Evolutionary conservation across 2,113 vertebrate genomes (phyloP), one percentile per base, ranked within the genome.

Genomic region (Tringa solitaria): DNA sequence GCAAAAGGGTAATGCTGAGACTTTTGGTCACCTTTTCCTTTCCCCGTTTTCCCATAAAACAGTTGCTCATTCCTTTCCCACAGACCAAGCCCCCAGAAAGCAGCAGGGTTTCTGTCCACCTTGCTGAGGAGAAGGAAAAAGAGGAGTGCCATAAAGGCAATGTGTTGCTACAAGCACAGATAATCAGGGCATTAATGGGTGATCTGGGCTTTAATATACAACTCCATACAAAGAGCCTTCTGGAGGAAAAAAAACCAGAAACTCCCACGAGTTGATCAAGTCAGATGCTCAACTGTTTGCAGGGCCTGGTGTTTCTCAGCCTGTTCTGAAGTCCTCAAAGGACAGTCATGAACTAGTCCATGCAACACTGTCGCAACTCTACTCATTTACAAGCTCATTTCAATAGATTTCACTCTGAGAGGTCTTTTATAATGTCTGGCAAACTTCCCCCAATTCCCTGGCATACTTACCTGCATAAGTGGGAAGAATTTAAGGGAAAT

Each of bases 31-130:
- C 28, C n/a, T 83, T 83, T 83, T 77, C n/a, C n/a, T 76, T 85
- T 61, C 19, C 51, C 6, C 5, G 1, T 8, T 14, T 85, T 86
- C 20, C 0, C 0, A 46, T 41, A 61, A 83, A 85, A 70, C 3
- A 46, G 21, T 65, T 76, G 16, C 28, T 80, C 37, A 28, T 48
- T 67, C 17, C 46, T 77, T 73, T 88, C n/a, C 24, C 46, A 20
- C 28, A 77, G 63, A 65, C 9, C 0, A 2, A 61, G 6, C 15
- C 37, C 16, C 21, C 14, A 53, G 35, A 39, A 79, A 82, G 27
- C 65, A 89, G n/a, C n/a, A 48, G 30, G 12, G 17, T 32, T 88
- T 70, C 22, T n/a, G 22, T 32, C 30, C 1, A 2, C 8, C 12
- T 82, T 50, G 22, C 17, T 35, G 20, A 67, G 63, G 39, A 79